Conservation (phyloP, 2,113 vertebrate species). For the Oryzias celebensis region DNA sequence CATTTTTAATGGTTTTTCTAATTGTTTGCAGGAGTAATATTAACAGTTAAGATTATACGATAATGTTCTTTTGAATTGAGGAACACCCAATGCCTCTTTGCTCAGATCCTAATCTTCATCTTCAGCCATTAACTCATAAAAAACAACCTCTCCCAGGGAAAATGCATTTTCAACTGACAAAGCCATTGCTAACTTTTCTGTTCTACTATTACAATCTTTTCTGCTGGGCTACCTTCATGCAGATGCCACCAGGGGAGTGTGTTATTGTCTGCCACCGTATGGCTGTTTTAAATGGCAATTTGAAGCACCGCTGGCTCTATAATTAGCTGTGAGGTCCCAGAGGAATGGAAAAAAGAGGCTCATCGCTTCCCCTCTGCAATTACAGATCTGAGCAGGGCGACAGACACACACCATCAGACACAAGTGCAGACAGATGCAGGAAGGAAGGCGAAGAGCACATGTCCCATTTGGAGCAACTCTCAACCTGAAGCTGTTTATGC, state of each 20-base stretch:
- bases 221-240: conserved; percentile 40
- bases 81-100: too few relatives aligned
- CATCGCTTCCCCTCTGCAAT: conserved; percentile 79
- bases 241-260: conserved; percentile 67
- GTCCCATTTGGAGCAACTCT: conserved; percentile 16
- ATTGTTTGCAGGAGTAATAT: background rate
- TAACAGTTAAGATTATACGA: too few relatives aligned
- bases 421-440: conserved; percentile 47
- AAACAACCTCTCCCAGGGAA: too few relatives aligned
- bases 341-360: conserved; percentile 66
- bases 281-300: conserved; percentile 81
- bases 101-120: too few relatives aligned
- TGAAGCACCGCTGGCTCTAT: conserved; percentile 79
- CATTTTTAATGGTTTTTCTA: background rate
- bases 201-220: background rate
- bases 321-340: conserved; percentile 78
- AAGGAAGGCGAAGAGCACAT: conserved; percentile 29
- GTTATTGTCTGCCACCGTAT: conserved; percentile 78
- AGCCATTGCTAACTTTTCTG: background rate
- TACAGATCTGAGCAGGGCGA: conserved; percentile 70
- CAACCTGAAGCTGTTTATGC: conserved; percentile 21
- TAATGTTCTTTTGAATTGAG: too few relatives aligned
- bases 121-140: too few relatives aligned
- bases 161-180: too few relatives aligned
- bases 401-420: conserved; percentile 54